phyloP scores from a whole-genome alignment of 2,888 invertebrate species.

The Auanema freiburgensis region DNA sequence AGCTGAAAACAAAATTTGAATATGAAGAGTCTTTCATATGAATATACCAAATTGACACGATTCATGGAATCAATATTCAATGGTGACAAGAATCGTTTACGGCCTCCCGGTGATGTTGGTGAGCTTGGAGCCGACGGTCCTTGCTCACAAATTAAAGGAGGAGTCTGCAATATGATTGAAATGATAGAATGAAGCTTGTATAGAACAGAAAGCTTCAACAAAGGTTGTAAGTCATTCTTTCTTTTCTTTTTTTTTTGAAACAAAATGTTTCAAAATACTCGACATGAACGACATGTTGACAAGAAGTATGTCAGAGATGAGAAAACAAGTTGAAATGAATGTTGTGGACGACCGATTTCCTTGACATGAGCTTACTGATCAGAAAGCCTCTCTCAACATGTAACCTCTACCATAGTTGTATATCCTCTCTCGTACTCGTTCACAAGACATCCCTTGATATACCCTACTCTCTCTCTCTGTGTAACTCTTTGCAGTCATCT shows the following conservation, averaged over 20 bases:
- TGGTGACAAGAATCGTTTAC: conserved; percentile 45
- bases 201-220: too few species aligned
- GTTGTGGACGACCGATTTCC: too few species aligned
- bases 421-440: too few species aligned
- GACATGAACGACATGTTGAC: not conserved
- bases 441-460: too few species aligned
- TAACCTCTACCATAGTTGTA: too few species aligned
- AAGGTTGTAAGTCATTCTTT: not conserved
- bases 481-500: too few species aligned
- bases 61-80: conserved; percentile 59
- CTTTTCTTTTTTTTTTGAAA: not conserved
- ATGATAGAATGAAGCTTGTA: not conserved
- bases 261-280: conserved; percentile 3
- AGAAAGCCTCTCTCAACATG: too few species aligned
- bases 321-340: too few species aligned
- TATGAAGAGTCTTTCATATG: not conserved
- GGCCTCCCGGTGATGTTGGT: conserved; percentile 51
- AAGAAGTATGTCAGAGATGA: not conserved
- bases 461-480: too few species aligned
- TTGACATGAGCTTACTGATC: too few species aligned
- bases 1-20: conserved; percentile 33
- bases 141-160: conserved; percentile 61
- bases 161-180: conserved; percentile 45
- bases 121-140: conserved; percentile 60
- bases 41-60: conserved; percentile 57